Evolutionary conservation across 2,797 vertebrate genomes (phyloP), one percentile per base, ranked within the genome.

Genomic region (Coregonus suidteri): DNA sequence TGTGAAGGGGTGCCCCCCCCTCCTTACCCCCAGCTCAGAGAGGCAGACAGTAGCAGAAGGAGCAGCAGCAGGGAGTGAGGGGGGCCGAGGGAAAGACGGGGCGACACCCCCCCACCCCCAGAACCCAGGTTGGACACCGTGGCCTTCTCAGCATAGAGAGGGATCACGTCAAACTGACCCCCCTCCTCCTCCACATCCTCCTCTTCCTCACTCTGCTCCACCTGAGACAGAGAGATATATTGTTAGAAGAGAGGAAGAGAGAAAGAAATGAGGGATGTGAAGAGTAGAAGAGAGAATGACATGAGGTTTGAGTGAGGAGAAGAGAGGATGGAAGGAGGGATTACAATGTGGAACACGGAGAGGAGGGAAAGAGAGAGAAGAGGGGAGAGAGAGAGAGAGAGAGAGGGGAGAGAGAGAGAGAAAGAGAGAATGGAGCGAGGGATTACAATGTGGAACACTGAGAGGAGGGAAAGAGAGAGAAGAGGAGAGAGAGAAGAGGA

Each of bases 101-200:
- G 64, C 0, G 85, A 74, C 4, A 85, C 84, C 11, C 85, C 85
- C 0, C 81, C 87, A 0, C 89, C 87, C 37, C 91, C 92, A 0
- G 92, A 92, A 78, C 89, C 93, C 82, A 94, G 80, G 86, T 90
- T 94, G 82, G 91, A 94, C 76, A 94, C 85, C 0, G 94, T 93
- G 76, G 92, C 91, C 56, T 87, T 92, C 80, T 94, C 94, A 0
- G 93, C 93, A 84, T 94, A 94, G 1, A 89, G 89, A 0, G 89
- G 92, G 80, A 94, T 95, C 77, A 94, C 83, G 4, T 93, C 89
- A 71, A 94, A 94, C 74, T 92, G 89, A 37, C 74, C 86, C 0
- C 67, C 89, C 34, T 90, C 81, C 4, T 81, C 88, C 82, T 84
- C 77, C 67, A 91, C 79, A 0, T 89, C 82, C 20, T 77, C 77